These are phyloP conservation scores for Pilophorus perplexus DNA, from an alignment of 2,888 invertebrate species.

Conservation along the genomic window DNA sequence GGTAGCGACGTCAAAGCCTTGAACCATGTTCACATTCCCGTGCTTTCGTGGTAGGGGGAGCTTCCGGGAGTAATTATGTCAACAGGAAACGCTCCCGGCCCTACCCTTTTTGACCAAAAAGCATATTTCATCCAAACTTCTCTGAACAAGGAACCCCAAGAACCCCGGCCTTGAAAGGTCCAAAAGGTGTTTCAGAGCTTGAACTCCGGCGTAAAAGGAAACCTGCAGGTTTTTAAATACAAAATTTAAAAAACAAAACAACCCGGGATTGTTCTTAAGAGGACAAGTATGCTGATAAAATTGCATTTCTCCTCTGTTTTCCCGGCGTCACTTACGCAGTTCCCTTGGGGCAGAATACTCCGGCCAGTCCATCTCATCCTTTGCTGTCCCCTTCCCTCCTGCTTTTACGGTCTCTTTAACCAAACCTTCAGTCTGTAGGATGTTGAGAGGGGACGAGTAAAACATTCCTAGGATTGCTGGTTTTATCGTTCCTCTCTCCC, in stretches of 20 bases:
- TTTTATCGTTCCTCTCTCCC: conserved; percentile 29
- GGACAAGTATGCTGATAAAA: conserved; percentile 29
- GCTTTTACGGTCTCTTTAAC: conserved; percentile 3
- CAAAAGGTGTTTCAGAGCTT: conserved; percentile 3
- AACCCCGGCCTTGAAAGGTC: background rate
- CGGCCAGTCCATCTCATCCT: conserved; percentile 15
- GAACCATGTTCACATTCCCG: conserved; percentile 2
- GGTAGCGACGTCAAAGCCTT: conserved; percentile 23
- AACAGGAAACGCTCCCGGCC: background rate
- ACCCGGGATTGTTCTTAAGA: background rate
- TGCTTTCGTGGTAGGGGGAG: background rate
- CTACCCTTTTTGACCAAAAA: conserved; percentile 3
- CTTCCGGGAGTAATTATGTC: conserved; percentile 26
- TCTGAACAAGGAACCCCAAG: conserved; percentile 4
- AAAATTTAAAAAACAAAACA: background rate
- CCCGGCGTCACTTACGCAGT: background rate
- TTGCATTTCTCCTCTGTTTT: conserved; percentile 26
- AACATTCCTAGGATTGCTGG: conserved; percentile 38
- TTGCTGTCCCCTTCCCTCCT: background rate
- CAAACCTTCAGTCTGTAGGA: conserved; percentile 7
- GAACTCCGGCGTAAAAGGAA: background rate
- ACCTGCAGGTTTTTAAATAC: background rate
- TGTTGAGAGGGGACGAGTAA: conserved; percentile 20
- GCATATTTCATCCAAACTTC: conserved; percentile 21
- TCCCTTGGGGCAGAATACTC: conserved; percentile 12